phyloP scores from a whole-genome alignment of 2,888 invertebrate genomes.

The Pammene fasciana region DNA sequence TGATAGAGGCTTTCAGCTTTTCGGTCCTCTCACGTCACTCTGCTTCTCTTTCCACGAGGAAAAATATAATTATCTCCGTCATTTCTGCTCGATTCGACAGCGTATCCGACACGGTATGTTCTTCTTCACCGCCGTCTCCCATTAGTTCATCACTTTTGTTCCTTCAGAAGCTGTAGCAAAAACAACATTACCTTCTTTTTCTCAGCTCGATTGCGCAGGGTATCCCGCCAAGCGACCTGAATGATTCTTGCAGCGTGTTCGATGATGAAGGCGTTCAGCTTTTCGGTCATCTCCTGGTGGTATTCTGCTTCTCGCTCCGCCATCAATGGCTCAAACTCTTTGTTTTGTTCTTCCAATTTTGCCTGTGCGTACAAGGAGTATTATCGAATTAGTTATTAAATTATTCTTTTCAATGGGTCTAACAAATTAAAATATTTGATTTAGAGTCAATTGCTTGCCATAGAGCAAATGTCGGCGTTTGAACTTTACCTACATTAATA shows the following conservation, averaged over 20 bases:
- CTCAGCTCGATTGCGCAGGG: slow-evolving; percentile 45
- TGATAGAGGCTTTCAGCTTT: no score
- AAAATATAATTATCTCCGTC: slow-evolving; percentile 43
- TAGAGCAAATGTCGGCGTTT: no score
- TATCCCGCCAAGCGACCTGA: slow-evolving; percentile 48
- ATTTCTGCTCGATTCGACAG: slow-evolving; percentile 46
- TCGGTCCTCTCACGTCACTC: no score
- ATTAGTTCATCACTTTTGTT: no score
- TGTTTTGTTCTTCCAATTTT: slow-evolving; percentile 79
- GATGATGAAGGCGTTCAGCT: slow-evolving; percentile 49
- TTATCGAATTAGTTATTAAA: background rate
- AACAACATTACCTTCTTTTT: slow-evolving; percentile 45
- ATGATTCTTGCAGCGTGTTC: slow-evolving; percentile 50
- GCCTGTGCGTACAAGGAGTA: slow-evolving; percentile 52
- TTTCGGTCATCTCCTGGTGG: slow-evolving; percentile 60
- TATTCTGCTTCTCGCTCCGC: slow-evolving; percentile 68
- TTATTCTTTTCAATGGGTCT: no score
- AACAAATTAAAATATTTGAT: no score
- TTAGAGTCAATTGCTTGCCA: no score
- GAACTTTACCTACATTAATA: no score
- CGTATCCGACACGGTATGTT: slow-evolving; percentile 42
- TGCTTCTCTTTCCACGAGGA: no score
- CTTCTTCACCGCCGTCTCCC: no score
- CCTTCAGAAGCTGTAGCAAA: no score
- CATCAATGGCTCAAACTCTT: slow-evolving; percentile 54